phyloP scores from a whole-genome alignment of 2,888 invertebrate species.

The Ophion slaviceki region DNA sequence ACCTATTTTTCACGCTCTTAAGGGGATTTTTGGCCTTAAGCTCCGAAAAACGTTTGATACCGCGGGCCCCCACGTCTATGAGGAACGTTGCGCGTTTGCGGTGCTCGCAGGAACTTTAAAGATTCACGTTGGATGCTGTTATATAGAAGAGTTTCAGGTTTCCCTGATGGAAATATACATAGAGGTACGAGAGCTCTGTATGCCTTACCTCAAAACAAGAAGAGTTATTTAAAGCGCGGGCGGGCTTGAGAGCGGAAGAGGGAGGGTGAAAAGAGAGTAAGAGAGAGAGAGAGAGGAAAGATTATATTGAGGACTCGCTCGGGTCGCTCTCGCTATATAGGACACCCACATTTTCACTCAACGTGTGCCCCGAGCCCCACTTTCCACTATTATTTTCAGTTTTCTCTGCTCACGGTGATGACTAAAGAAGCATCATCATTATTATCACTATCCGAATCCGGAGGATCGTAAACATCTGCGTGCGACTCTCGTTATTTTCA shows the following conservation, averaged over 20 bases:
- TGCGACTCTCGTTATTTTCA: neutral
- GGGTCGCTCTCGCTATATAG: conserved; percentile 58
- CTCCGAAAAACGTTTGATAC: conserved; percentile 29
- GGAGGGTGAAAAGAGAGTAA: conserved; percentile 41
- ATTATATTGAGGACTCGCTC: conserved; percentile 66
- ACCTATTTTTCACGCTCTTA: no score
- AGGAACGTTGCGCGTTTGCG: neutral
- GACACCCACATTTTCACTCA: conserved; percentile 54
- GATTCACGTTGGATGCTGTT: conserved; percentile 42
- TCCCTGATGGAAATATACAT: conserved; percentile 66
- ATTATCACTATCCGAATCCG: conserved; percentile 28
- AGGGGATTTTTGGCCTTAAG: neutral
- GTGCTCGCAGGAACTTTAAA: conserved; percentile 29
- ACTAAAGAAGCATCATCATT: conserved; percentile 54
- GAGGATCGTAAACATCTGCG: conserved; percentile 13
- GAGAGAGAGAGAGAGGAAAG: conserved; percentile 53
- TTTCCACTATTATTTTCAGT: conserved; percentile 66
- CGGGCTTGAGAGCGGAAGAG: conserved; percentile 45
- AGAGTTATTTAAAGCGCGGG: conserved; percentile 68
- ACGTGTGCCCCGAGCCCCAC: conserved; percentile 61
- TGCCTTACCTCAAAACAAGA: conserved; percentile 67
- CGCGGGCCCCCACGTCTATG: neutral
- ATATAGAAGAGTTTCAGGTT: conserved; percentile 62
- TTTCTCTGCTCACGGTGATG: conserved; percentile 52
- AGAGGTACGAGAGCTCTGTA: conserved; percentile 52